A percentile compares a stretch with the other conserved stretches of the same genome.
Conservation (phyloP, 2,113 vertebrate genomes). For the Aplodontia rufa region DNA sequence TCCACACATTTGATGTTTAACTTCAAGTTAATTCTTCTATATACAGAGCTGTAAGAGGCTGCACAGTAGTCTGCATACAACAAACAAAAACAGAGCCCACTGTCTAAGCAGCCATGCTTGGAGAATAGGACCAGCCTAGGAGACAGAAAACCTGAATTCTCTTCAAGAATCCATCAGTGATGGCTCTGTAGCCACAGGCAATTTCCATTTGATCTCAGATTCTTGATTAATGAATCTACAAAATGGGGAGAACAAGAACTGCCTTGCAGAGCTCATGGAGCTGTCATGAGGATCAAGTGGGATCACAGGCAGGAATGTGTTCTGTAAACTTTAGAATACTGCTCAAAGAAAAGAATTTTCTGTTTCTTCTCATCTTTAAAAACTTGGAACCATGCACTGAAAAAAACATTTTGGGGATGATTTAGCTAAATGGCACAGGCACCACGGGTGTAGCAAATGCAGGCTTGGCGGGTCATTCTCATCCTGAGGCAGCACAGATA, state of each 20-base stretch:
- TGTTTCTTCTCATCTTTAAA: constrained; percentile 66
- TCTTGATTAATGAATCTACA: neutral
- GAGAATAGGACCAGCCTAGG: neutral
- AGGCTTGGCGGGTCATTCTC: neutral
- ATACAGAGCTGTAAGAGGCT: neutral
- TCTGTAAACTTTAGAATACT: constrained; percentile 57
- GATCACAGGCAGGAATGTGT: constrained; percentile 52
- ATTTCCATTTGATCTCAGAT: neutral
- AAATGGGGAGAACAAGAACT: neutral
- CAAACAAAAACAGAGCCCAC: neutral
- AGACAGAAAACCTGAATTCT: neutral
- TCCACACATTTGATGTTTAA: neutral
- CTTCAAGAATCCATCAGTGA: neutral
- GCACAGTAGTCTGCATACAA: neutral
- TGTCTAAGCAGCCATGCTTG: neutral
- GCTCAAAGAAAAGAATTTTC: constrained; percentile 57
- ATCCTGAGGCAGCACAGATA: neutral
- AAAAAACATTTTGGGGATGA: constrained; percentile 18
- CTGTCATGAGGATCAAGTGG: constrained; percentile 53
- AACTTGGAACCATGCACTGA: constrained; percentile 43
- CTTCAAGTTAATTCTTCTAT: constrained; percentile 16
- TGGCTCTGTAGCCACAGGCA: neutral
- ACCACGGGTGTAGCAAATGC: neutral
- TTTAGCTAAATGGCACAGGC: neutral
- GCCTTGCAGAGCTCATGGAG: neutral